Percentiles rank a stretch among this genome's conserved stretches.
Evolutionary conservation across 2,113 vertebrate species (phyloP).

Genomic region (Ahaetulla prasina): DNA sequence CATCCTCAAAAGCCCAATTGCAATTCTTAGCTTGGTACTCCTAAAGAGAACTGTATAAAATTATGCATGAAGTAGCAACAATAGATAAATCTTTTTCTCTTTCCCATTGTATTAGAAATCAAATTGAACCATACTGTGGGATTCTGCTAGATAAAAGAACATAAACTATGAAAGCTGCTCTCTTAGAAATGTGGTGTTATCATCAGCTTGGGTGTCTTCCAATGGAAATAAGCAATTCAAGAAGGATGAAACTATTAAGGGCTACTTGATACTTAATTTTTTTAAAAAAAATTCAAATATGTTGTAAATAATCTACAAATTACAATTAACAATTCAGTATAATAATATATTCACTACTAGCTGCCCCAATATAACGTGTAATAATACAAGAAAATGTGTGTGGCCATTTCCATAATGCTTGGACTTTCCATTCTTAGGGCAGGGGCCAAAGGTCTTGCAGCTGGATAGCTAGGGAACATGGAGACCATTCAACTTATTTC

Average conservation of each 20-base stretch:
- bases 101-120: neutral
- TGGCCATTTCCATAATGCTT: neutral
- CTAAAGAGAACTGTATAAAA: neutral
- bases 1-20: neutral
- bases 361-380: neutral
- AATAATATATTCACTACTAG: neutral
- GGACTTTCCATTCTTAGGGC: neutral
- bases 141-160: neutral
- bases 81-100: neutral
- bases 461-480: neutral
- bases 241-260: neutral
- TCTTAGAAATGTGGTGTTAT: neutral
- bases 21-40: neutral
- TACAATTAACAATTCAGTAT: neutral
- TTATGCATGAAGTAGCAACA: neutral
- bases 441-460: neutral
- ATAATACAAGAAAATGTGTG: neutral
- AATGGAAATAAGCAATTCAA: neutral
- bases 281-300: neutral
- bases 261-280: neutral
- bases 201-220: neutral
- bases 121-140: neutral
- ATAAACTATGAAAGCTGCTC: neutral
- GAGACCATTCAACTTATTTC: neutral
- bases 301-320: neutral